Evolutionary conservation across 1,140 invertebrate genomes (phyloP).

Genomic region (Drosophila sturtevanti): DNA sequence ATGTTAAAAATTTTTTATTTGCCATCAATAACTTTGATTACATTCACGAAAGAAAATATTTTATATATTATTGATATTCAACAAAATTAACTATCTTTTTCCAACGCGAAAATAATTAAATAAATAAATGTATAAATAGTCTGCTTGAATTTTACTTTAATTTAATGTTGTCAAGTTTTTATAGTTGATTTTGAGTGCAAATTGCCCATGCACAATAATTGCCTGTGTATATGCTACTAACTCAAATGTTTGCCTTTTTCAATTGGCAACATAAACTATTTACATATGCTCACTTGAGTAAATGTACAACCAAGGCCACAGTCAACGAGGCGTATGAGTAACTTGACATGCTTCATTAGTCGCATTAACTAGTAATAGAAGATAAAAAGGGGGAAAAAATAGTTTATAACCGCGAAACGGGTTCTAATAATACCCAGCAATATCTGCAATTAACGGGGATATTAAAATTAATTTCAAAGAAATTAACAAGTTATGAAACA

Average conservation of each 20-base stretch:
- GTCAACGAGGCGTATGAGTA: conserved; percentile 47
- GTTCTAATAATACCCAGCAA: neutral
- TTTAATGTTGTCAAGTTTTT: neutral
- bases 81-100: neutral
- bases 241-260: neutral
- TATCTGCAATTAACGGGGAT: neutral
- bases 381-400: neutral
- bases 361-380: conserved; percentile 20
- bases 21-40: too few species aligned
- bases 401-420: conserved; percentile 10
- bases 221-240: neutral
- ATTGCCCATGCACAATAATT: neutral
- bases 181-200: neutral
- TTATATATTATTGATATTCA: too few species aligned
- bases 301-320: conserved; percentile 19
- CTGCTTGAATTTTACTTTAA: neutral
- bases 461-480: neutral
- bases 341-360: conserved; percentile 65
- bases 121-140: neutral
- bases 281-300: conserved; percentile 9
- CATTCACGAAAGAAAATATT: too few species aligned
- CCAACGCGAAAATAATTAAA: neutral
- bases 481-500: too few species aligned
- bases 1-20: too few species aligned
- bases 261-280: conserved; percentile 11